Base-by-base conservation (phyloP, 2,797 vertebrate species). In the Darevskia mixta region DNA sequence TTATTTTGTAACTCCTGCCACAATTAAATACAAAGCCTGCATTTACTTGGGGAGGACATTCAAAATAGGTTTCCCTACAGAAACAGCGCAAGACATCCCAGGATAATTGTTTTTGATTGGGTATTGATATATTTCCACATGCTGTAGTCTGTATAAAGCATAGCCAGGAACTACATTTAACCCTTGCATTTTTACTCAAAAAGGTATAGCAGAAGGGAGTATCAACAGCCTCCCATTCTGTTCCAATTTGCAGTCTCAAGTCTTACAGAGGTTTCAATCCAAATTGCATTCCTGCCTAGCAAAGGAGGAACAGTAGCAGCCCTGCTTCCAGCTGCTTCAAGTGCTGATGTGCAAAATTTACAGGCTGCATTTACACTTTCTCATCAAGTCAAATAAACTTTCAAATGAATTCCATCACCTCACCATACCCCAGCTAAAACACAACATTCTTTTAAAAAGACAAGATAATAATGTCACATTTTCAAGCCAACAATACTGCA, bases 321-420 rank as follows among this genome's bases (percentile, higher is more conserved):
- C 27, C 66, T 77, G 35, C 72, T 69, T 87, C 23, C 61, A 83
- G 64, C 15, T 72, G 67, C 66, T 88, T 84, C 55, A 79, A 73
- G 67, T 29, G 49, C 32, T 79, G 38, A 79, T 88, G 20, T 35
- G 45, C 41, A 79, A 73, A 35, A 73, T 45, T 58, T 72, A 84
- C 67, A 79, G 29, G 72, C 11, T 88, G 6, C 13, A 66, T 88
- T 88, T 84, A 73, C 69, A 85, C n/a, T 64, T 79, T 29, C 66
- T 38, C 49, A 49, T 35, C 29, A 80, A 79, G n/a, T 64, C 67
- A 88, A 83, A 82, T 83, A 77, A 78, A 38, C 27, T 83, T 77
- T 82, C 71, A 87, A 79, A 85, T 66, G 15, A 84, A 84, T 84
- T 88, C 55, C 41, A 75, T 29, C 49, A 87, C 29, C 41, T 35